Base-by-base conservation (phyloP, 2,888 invertebrate genomes). In the Stratiomys singularior region DNA sequence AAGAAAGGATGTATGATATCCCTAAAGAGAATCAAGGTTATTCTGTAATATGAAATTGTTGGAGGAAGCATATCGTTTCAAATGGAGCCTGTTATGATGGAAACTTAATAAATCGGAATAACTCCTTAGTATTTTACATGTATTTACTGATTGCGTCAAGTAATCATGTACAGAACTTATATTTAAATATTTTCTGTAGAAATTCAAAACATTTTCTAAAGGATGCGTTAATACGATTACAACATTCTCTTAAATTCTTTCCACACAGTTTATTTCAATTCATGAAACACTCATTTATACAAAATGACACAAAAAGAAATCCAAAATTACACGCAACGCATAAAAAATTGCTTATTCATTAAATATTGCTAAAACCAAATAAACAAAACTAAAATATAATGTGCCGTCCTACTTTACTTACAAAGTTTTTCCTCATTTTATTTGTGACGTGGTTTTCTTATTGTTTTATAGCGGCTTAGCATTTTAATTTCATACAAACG, bases 331-430 rank as follows among this genome's bases (percentile, higher is more conserved):
- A 46, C 9, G n/a, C n/a, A n/a, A n/a, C n/a, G n/a, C n/a, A n/a
- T n/a, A n/a, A 25, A 21, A 7, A 21, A 69, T 69, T 69, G 69
- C 69, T 69, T 69, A 69, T 69, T 69, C 69, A 69, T 69, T 7
- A 67, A 69, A 47, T 13, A 25, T 47, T 3, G 28, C 66, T 2
- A 18, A 37, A n/a, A 27, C 30, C 11, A 15, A 60, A 15, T 60
- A 60, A 52, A 23, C 23, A 60, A 60, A 60, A 60, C 21, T 23
- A 13, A 25, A 69, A 30, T 37, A 13, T 23, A 69, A 69, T 69
- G 69, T 69, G 69, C 69, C 46, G 27, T 46, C 25, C 46, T 30
- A 9, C 13, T 37, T 37, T 13, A 37, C 37, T 37, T 37, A 37
- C 37, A 37, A 37, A 37, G 37, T 37, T 37, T 37, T 37, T 37